Evolutionary conservation across 2,113 vertebrate species (phyloP).

Genomic region (Rissa tridactyla): DNA sequence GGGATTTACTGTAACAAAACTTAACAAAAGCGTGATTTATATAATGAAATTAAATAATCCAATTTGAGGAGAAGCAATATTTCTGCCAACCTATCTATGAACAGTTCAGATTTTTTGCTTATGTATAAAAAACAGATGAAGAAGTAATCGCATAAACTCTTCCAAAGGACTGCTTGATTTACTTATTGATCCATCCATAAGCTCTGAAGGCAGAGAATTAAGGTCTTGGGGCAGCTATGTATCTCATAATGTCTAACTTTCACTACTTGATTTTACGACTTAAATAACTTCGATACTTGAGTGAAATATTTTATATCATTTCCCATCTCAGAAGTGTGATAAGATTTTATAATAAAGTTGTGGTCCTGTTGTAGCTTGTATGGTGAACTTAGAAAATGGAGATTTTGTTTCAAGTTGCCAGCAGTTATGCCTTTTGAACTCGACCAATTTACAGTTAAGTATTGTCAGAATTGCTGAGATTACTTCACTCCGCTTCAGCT

Average conservation of each 20-base stretch:
- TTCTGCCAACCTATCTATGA: neutral
- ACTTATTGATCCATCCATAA: neutral
- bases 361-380: neutral
- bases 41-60: neutral
- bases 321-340: neutral
- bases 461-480: neutral
- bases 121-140: neutral
- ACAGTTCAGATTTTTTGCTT: neutral
- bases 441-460: neutral
- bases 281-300: neutral
- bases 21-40: neutral
- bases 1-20: neutral
- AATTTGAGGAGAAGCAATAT: neutral
- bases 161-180: neutral
- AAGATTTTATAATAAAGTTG: neutral
- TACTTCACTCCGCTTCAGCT: neutral
- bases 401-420: neutral
- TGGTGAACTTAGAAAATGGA: neutral
- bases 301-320: neutral
- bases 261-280: neutral
- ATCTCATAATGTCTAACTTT: neutral
- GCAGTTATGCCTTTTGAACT: neutral
- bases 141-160: neutral
- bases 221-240: fast-evolving
- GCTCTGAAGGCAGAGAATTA: neutral